Conservation (phyloP, 2,888 invertebrate genomes). For the Pristionchus japonicus region DNA sequence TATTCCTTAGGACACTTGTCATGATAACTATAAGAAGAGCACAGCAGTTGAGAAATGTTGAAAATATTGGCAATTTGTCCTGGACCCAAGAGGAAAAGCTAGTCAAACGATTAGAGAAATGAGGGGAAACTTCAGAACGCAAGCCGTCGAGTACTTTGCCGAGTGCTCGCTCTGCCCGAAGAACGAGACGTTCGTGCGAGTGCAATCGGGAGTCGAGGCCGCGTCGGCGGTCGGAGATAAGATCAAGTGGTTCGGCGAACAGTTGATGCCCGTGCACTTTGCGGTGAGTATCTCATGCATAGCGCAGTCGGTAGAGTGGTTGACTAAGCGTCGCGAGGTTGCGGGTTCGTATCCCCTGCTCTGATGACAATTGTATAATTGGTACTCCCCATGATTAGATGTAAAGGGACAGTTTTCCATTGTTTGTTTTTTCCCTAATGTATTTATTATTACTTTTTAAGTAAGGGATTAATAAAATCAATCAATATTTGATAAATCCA, state of each 20-base stretch:
- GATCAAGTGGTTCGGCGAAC: constrained; percentile 93
- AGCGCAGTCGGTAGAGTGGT: too few species aligned
- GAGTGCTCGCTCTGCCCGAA: constrained; percentile 98
- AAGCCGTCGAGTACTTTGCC: constrained; percentile 97
- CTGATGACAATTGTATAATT: too few species aligned
- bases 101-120: background rate
- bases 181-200: constrained; percentile 96
- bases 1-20: too few species aligned
- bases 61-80: background rate
- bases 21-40: background rate
- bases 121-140: constrained; percentile 59
- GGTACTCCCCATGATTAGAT: too few species aligned
- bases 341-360: too few species aligned
- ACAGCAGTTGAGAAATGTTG: background rate
- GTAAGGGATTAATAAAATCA: too few species aligned
- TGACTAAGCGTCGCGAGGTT: too few species aligned
- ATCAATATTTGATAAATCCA: constrained; percentile 45
- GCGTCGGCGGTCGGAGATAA: constrained; percentile 97
- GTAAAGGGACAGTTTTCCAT: too few species aligned
- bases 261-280: constrained; percentile 90
- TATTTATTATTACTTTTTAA: too few species aligned
- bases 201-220: constrained; percentile 94
- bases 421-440: too few species aligned
- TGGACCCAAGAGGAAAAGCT: too few species aligned
- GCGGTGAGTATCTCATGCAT: background rate